Base-by-base conservation (phyloP, 2,888 invertebrate species). In the Enchytraeus crypticus region DNA sequence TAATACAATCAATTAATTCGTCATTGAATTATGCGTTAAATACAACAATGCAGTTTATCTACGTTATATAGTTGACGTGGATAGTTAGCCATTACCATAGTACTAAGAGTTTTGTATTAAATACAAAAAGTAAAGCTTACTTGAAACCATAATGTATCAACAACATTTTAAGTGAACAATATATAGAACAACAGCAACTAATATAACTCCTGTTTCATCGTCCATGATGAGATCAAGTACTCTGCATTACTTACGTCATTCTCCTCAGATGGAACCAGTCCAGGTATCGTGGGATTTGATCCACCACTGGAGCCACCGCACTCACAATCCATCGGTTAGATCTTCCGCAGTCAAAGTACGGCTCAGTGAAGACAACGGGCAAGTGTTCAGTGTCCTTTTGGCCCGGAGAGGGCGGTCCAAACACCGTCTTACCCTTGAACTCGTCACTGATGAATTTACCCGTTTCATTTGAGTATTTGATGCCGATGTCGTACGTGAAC, bases 261-360 rank as follows among this genome's bases (percentile, higher is more conserved):
- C 77, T 69, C 54, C 75, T 64, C 43, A 77, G 64, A 65, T 77
- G 77, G 27, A 71, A 70, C 69, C 70, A 77, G 33, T 70, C 69
- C 0, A 74, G 73, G 64, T 79, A 79, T 66, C 79, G 66, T 0
- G 95, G 95, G 80, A 89, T 93, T 69, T 93, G 91, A 76, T 97
- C 97, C 3, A 92, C 92, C 45, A 97, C 88, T 0, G 96, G 96
- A 27, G 91, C 89, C 1, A 92, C 89, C 0, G 93, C 95, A 29
- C 88, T 89, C 8, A 96, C 88, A 38, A 96, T 82, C 97, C 97
- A 97, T 75, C 92, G 89, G 80, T 96, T 93, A 0, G 93, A 88
- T 66, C 93, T 83, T 4, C 90, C 91, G 77, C 96, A 97, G 82
- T 97, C 96, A 77, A 91, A 97, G 77, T 96, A 97, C 0, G 96